Conservation (phyloP, 2,888 invertebrate genomes). For the Arctia plantaginis region DNA sequence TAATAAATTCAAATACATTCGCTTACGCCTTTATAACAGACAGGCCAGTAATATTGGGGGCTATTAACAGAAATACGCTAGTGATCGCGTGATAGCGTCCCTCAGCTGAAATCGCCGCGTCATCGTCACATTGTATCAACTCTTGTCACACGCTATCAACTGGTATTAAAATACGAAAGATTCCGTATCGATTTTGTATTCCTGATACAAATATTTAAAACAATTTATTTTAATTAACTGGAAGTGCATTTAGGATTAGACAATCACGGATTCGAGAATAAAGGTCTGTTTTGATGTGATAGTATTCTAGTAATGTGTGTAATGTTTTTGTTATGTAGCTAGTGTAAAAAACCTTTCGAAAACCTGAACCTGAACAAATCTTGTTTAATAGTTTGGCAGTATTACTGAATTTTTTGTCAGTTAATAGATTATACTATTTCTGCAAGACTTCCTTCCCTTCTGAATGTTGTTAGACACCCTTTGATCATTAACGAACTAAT, state of each 20-base stretch:
- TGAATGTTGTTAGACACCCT: background rate
- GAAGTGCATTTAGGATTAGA: background rate
- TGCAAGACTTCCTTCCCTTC: background rate
- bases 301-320: too few species aligned
- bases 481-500: background rate
- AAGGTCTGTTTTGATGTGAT: background rate
- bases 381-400: too few species aligned
- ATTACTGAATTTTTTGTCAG: too few species aligned
- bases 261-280: background rate
- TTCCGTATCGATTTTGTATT: slow-evolving; percentile 12
- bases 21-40: slow-evolving; percentile 36
- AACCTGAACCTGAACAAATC: too few species aligned
- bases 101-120: slow-evolving; percentile 62
- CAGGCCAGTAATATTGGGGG: slow-evolving; percentile 54
- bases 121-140: slow-evolving; percentile 63
- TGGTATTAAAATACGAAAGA: slow-evolving; percentile 45
- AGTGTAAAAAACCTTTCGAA: too few species aligned
- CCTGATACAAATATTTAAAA: background rate
- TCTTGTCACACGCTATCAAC: slow-evolving; percentile 42
- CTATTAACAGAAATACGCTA: slow-evolving; percentile 77
- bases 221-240: background rate
- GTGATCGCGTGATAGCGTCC: slow-evolving; percentile 74
- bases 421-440: background rate
- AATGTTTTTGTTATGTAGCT: too few species aligned
- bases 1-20: slow-evolving; percentile 16